phyloP scores from a whole-genome alignment of 2,797 vertebrate genomes.

The Aldrovandia affinis region DNA sequence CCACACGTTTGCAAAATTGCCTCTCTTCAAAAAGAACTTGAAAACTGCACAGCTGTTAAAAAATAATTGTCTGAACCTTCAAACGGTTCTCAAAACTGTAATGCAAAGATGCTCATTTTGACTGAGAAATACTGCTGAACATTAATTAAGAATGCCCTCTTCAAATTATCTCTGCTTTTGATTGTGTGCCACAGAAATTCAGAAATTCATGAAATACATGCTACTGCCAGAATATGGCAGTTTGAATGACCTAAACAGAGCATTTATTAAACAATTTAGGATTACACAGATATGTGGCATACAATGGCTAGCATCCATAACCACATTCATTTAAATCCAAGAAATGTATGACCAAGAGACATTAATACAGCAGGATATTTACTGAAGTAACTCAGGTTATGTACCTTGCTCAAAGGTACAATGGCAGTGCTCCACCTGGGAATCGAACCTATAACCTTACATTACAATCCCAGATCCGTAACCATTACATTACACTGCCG shows the following conservation, averaged over 20 bases:
- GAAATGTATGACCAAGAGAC: no score
- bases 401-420: no score
- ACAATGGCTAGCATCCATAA: no score
- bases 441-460: no score
- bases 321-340: neutral
- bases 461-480: no score
- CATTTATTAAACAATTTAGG: neutral
- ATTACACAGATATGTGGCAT: neutral
- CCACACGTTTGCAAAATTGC: neutral
- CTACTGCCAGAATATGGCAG: slow-evolving; percentile 2
- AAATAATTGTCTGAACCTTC: neutral
- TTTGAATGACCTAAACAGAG: neutral
- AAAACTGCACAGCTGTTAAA: neutral
- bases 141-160: neutral
- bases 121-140: neutral
- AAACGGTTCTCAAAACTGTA: neutral
- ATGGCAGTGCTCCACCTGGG: no score
- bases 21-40: neutral
- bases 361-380: no score
- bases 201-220: neutral
- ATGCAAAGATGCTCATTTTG: neutral
- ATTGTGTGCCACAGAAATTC: slow-evolving; percentile 5
- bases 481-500: no score
- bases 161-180: neutral
- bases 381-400: no score